Evolutionary conservation across 2,113 vertebrate genomes (phyloP).

Genomic region (Colius striatus): DNA sequence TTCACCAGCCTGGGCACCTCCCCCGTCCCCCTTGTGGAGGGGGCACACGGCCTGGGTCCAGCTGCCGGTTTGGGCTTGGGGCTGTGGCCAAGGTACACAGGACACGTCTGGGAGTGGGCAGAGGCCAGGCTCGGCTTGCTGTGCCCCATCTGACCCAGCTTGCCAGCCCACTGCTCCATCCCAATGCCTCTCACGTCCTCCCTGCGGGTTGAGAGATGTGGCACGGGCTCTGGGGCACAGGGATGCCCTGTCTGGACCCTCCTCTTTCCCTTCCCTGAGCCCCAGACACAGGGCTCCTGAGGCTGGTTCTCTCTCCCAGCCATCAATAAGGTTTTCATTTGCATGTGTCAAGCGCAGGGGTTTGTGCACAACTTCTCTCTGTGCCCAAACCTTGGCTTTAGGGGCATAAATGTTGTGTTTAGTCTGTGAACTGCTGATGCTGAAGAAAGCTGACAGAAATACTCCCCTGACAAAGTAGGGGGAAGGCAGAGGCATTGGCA

Average conservation of each 20-base stretch:
- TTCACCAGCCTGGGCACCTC: fast-evolving
- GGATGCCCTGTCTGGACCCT: fast-evolving
- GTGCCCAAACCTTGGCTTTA: neutral
- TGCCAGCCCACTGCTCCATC: neutral
- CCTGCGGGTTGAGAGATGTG: neutral
- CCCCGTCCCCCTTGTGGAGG: fast-evolving
- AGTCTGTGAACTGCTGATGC: no score
- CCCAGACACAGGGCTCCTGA: fast-evolving
- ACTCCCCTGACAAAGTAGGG: neutral
- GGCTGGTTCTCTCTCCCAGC: no score
- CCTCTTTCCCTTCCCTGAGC: neutral
- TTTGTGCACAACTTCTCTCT: neutral
- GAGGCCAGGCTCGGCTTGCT: neutral
- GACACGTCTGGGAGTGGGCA: neutral
- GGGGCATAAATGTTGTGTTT: neutral
- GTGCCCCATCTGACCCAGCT: neutral
- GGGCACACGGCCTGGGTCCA: fast-evolving
- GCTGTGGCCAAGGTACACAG: neutral
- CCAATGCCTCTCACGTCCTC: neutral
- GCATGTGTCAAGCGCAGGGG: fast-evolving
- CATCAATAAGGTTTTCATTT: neutral
- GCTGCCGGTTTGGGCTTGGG: neutral
- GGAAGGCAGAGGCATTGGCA: neutral
- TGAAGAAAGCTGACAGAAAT: neutral
- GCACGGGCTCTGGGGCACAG: neutral